phyloP scores from a whole-genome alignment of 2,113 vertebrate genomes.

The Synchiropus splendidus region DNA sequence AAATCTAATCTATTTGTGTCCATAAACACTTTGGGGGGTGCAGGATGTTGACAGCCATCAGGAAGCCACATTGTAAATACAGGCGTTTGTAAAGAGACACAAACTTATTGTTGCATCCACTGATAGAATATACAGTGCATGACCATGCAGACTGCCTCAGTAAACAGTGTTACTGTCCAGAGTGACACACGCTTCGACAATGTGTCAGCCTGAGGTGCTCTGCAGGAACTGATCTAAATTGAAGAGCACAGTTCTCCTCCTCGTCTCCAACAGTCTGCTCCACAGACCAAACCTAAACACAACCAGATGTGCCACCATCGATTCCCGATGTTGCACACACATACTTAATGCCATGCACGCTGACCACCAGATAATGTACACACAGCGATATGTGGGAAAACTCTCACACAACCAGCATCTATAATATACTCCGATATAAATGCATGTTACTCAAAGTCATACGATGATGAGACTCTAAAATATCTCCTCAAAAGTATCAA shows the following conservation, averaged over 20 bases:
- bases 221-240: constrained; percentile 55
- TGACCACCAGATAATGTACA: constrained; percentile 27
- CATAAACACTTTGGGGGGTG: constrained; percentile 28
- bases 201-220: constrained; percentile 43
- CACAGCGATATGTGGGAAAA: constrained; percentile 13
- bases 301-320: constrained; percentile 63
- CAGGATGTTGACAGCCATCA: constrained; percentile 34
- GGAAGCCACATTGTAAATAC: constrained; percentile 40
- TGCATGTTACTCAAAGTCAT: constrained; percentile 18
- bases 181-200: constrained; percentile 6
- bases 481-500: constrained; percentile 3
- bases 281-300: constrained; percentile 54
- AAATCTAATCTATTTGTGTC: constrained; percentile 28
- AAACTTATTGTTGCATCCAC: too few relatives aligned
- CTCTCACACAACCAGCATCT: constrained; percentile 36
- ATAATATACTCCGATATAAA: constrained; percentile 31
- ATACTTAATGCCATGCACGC: constrained; percentile 10
- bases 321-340: constrained; percentile 41
- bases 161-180: constrained; percentile 6
- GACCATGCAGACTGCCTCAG: constrained; percentile 1
- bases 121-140: constrained; percentile 7
- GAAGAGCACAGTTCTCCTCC: constrained; percentile 50
- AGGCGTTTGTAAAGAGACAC: constrained; percentile 6
- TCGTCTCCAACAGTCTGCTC: constrained; percentile 57
- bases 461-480: constrained; percentile 9